Evolutionary conservation across 2,113 vertebrate genomes (phyloP).

Genomic region (Crotalus helleri): DNA sequence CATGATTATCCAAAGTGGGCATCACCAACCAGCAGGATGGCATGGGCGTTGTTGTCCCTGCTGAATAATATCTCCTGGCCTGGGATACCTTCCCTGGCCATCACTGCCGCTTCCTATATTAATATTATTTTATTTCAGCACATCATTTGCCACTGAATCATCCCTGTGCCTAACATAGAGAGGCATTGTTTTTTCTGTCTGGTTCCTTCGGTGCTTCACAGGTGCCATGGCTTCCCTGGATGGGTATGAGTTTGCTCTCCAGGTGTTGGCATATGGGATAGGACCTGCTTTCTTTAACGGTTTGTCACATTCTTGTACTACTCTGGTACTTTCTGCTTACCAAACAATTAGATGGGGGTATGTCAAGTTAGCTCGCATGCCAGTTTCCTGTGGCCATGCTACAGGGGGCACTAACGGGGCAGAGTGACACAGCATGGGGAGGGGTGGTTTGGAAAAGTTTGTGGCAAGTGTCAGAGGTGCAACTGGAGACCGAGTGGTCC

Average conservation of each 20-base stretch:
- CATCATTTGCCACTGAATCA: neutral
- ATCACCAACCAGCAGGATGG: neutral
- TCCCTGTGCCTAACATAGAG: neutral
- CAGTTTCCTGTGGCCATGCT: neutral
- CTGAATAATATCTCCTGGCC: neutral
- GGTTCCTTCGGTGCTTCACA: neutral
- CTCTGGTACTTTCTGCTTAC: neutral
- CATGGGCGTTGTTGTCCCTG: neutral
- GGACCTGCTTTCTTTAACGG: neutral
- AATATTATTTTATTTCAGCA: neutral
- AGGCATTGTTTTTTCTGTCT: neutral
- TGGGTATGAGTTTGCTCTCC: neutral
- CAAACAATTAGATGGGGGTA: neutral
- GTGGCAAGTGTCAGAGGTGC: neutral
- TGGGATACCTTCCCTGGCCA: neutral
- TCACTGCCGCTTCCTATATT: neutral
- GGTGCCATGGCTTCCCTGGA: neutral
- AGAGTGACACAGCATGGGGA: neutral
- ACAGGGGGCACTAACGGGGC: neutral
- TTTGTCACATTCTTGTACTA: neutral
- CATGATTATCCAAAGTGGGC: neutral
- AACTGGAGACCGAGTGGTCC: neutral
- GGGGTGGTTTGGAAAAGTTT: slow-evolving; percentile 9
- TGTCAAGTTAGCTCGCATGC: neutral
- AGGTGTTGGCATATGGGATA: neutral